A percentile compares a stretch with the other conserved stretches of the same genome.
Evolutionary conservation across 2,888 invertebrate genomes (phyloP).

Genomic region (Spialia ferax): DNA sequence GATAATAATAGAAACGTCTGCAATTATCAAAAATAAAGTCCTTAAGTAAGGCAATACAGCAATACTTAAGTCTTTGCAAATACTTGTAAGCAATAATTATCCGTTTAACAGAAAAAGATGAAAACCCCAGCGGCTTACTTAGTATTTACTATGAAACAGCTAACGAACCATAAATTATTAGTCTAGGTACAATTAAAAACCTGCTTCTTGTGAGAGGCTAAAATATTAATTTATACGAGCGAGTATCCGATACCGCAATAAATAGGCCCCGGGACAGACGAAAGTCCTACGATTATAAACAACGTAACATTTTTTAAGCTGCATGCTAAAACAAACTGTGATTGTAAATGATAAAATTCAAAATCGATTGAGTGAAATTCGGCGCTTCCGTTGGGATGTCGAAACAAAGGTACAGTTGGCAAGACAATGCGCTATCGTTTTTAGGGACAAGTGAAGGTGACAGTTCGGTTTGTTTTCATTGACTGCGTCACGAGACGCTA

Average conservation of each 20-base stretch:
- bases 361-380: slow-evolving; percentile 42
- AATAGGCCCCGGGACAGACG: slow-evolving; percentile 74
- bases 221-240: slow-evolving; percentile 73
- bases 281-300: slow-evolving; percentile 62
- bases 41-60: neutral
- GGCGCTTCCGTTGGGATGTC: slow-evolving; percentile 38
- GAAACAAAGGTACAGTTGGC: slow-evolving; percentile 40
- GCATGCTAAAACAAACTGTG: neutral
- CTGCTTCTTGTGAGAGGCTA: slow-evolving; percentile 51
- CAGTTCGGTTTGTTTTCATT: slow-evolving; percentile 51
- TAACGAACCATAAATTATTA: slow-evolving; percentile 49
- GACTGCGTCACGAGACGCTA: neutral
- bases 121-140: slow-evolving; percentile 11
- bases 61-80: neutral
- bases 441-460: slow-evolving; percentile 79
- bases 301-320: slow-evolving; percentile 10
- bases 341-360: slow-evolving; percentile 42
- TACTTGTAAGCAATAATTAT: neutral
- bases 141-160: slow-evolving; percentile 31
- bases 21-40: neutral
- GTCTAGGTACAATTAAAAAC: slow-evolving; percentile 53
- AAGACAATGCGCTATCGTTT: slow-evolving; percentile 79
- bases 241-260: slow-evolving; percentile 71
- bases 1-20: no score
- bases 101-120: slow-evolving; percentile 1